These are phyloP conservation scores for Ctenopoma kingsleyae DNA, from an alignment of 2,797 vertebrate species.

Conservation along the genomic window DNA sequence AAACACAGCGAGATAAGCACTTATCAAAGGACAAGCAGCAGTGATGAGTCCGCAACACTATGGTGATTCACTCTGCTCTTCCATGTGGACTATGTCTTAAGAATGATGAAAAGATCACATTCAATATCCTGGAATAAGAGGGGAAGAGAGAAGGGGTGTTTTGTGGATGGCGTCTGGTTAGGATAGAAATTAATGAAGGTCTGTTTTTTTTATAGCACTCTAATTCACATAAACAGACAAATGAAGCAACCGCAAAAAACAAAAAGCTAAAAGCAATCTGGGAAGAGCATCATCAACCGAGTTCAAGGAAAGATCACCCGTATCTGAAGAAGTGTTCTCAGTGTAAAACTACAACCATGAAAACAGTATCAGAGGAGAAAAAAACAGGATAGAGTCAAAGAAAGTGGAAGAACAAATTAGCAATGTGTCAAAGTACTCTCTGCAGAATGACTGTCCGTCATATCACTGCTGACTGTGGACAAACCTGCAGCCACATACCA, in stretches of 20 bases:
- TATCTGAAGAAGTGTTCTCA: neutral
- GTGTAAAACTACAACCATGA: neutral
- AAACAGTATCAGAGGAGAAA: neutral
- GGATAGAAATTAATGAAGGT: slow-evolving; percentile 43
- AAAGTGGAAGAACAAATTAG: neutral
- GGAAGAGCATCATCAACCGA: neutral
- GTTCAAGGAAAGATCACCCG: slow-evolving; percentile 31
- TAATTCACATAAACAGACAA: slow-evolving; percentile 13
- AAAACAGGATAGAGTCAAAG: neutral
- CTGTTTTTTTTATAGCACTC: slow-evolving; percentile 33
- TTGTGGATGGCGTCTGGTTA: slow-evolving; percentile 21
- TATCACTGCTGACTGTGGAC: slow-evolving; percentile 82
- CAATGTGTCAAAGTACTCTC: neutral
- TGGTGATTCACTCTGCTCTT: slow-evolving; percentile 26
- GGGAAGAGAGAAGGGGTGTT: neutral
- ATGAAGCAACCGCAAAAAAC: slow-evolving; percentile 11
- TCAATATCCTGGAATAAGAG: slow-evolving; percentile 64
- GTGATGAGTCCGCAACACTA: slow-evolving; percentile 4
- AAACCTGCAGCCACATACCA: slow-evolving; percentile 73
- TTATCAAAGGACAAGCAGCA: slow-evolving; percentile 11
- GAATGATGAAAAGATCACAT: slow-evolving; percentile 39
- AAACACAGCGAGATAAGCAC: neutral
- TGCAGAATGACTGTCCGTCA: slow-evolving; percentile 69
- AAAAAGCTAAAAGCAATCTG: slow-evolving; percentile 1
- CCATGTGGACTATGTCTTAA: slow-evolving; percentile 52